Evolutionary conservation across 2,888 invertebrate genomes (phyloP), one percentile per base, ranked within the genome.

Genomic region (Autographa pulchrina): DNA sequence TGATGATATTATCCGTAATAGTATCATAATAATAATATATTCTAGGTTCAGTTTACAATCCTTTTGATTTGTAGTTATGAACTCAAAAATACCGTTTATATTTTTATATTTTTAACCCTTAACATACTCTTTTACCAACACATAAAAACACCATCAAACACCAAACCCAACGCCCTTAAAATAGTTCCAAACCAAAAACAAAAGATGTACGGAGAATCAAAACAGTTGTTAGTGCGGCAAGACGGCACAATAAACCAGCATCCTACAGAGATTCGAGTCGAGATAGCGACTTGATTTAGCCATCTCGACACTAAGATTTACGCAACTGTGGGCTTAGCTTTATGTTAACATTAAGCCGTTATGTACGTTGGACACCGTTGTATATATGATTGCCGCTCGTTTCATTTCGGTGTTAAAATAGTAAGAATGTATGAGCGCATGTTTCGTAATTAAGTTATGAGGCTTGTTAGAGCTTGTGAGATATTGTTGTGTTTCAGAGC

Each of bases 201-300:
- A 85, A 85, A 76, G 77, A 79, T 58, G 70, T 64, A 77, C 70
- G 68, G 68, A 72, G 78, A 80, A 82, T 76, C 81, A 82, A 84
- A 85, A 85, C 86, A 86, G 83, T 87, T 84, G 77, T 80, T 67
- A 75, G 83, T 87, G 83, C 76, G 65, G 18, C 59, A 77, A 64
- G 73, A 54, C 69, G 70, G 76, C 38, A 65, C 74, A 80, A 89
- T 88, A 90, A 89, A 89, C 80, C 83, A 84, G 75, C 86, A 86
- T 84, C 89, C 85, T 89, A 90, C 89, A 88, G 81, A 90, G 94
- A 94, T 94, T 88, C 89, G 89, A 86, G 85, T 84, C 84, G 85
- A 89, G 94, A 95, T 95, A 94, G 85, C 84, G 81, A 74, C 88
- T 90, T 94, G 94, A 95, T 95, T 95, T 94, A 95, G 93, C 78